A percentile compares a stretch with the other conserved stretches of the same genome.
Conservation (phyloP, 2,113 vertebrate genomes). For the Oreotrochilus melanogaster region DNA sequence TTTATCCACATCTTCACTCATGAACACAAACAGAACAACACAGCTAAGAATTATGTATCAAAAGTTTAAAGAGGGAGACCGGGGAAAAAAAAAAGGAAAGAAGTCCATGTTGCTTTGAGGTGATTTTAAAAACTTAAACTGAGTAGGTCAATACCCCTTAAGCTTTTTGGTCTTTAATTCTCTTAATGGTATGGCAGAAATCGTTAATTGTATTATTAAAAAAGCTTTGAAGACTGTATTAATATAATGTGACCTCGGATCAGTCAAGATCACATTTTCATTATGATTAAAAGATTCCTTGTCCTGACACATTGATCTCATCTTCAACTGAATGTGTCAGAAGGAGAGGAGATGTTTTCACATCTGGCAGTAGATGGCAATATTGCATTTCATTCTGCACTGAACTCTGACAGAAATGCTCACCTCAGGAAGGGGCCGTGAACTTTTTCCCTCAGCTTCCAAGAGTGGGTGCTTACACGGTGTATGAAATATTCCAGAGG, state of each 20-base stretch:
- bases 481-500: conserved; percentile 17
- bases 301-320: conserved; percentile 24
- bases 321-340: background rate
- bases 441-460: conserved; percentile 65
- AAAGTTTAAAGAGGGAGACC: background rate
- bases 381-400: conserved; percentile 69
- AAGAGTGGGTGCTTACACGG: background rate
- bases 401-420: background rate
- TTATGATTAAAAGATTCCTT: conserved; percentile 43
- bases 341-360: background rate
- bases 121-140: conserved; percentile 23
- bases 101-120: background rate
- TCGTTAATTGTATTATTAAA: conserved; percentile 43
- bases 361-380: conserved; percentile 52
- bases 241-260: conserved; percentile 30
- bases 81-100: background rate
- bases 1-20: conserved; percentile 22
- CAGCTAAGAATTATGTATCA: conserved; percentile 2
- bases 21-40: background rate
- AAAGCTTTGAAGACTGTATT: conserved; percentile 27
- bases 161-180: conserved; percentile 45
- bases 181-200: conserved; percentile 28
- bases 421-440: conserved; percentile 38
- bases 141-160: conserved; percentile 42
- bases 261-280: conserved; percentile 48